Percentiles rank a stretch among this genome's conserved stretches.
Evolutionary conservation across 2,113 vertebrate genomes (phyloP).

Genomic region (Chlorodrepanis virens): DNA sequence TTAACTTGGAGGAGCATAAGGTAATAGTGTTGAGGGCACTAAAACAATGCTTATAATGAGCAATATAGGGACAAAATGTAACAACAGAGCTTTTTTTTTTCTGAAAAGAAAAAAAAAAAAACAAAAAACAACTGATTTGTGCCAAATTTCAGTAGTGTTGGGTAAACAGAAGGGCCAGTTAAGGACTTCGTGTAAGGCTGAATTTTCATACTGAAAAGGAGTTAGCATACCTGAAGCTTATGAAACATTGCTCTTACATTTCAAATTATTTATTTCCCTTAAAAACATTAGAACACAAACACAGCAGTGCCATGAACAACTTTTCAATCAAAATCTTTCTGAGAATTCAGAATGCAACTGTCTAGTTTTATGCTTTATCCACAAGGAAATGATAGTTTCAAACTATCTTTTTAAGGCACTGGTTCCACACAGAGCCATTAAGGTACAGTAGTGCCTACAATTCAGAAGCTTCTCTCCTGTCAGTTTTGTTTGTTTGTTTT

Average conservation of each 20-base stretch:
- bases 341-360: neutral
- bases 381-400: neutral
- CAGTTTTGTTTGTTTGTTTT: neutral
- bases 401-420: neutral
- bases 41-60: neutral
- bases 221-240: neutral
- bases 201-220: neutral
- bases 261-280: neutral
- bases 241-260: neutral
- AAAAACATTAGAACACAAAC: neutral
- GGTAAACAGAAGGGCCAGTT: neutral
- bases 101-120: neutral
- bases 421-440: neutral
- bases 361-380: neutral
- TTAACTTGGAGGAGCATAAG: neutral
- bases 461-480: neutral
- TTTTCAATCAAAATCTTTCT: neutral
- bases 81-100: neutral
- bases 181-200: neutral
- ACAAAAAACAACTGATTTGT: neutral
- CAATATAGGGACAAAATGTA: neutral
- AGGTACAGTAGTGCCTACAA: neutral
- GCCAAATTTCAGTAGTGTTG: neutral
- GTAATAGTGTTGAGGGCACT: neutral
- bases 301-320: neutral